Conservation (phyloP, 2,797 vertebrate genomes). For the Coregonus suidteri region DNA sequence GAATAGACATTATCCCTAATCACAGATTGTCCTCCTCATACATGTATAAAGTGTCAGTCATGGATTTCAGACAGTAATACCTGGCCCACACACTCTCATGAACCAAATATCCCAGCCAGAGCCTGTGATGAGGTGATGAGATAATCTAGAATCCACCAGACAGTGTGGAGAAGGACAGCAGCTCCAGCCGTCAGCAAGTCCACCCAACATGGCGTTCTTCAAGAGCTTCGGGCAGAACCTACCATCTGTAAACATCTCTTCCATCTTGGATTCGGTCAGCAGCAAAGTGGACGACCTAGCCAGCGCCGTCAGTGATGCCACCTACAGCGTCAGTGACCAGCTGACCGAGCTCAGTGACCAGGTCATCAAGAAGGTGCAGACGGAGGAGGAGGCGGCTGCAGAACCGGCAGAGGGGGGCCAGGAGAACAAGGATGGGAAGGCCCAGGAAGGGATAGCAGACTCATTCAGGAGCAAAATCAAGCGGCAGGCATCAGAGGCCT, state of each 20-base stretch:
- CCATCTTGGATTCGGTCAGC: conserved; percentile 85
- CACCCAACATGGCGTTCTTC: conserved; percentile 88
- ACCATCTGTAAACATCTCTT: conserved; percentile 86
- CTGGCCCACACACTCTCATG: conserved; percentile 1
- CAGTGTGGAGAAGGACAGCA: neutral
- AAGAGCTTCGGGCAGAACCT: conserved; percentile 89
- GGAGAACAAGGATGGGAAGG: conserved; percentile 33
- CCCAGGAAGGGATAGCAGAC: conserved; percentile 5
- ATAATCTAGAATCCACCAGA: conserved; percentile 47
- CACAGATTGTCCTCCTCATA: conserved; percentile 1
- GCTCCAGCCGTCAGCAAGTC: conserved; percentile 1
- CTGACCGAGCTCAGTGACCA: conserved; percentile 82
- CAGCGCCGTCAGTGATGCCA: conserved; percentile 82
- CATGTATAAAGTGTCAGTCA: neutral
- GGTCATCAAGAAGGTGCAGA: conserved; percentile 80
- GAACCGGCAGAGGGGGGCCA: conserved; percentile 21
- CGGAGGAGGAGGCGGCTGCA: conserved; percentile 64
- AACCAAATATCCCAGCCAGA: conserved; percentile 3
- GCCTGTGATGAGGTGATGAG: conserved; percentile 54
- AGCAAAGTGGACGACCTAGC: conserved; percentile 87
- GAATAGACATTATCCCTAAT: neutral
- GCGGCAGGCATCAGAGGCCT: conserved; percentile 33
- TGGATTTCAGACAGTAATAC: conserved; percentile 3
- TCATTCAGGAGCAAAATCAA: conserved; percentile 44
- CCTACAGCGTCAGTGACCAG: conserved; percentile 86